These are phyloP conservation scores for Heliconius ismenius DNA, from an alignment of 2,888 invertebrate species.

Conservation along the genomic window DNA sequence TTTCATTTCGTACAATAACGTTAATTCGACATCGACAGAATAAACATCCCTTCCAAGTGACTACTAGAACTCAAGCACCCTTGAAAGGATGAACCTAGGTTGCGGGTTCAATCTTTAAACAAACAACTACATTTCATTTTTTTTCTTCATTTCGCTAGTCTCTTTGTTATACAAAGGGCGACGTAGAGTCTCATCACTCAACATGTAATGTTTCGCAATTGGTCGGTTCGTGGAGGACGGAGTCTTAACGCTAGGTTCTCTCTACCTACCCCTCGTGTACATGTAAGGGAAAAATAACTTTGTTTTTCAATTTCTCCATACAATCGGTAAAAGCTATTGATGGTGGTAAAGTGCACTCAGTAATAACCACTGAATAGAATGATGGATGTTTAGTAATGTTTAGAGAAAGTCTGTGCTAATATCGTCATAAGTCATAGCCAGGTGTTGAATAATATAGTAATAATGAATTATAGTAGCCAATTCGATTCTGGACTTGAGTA, in stretches of 20 bases:
- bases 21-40: no score
- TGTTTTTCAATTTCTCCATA: neutral
- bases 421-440: constrained; percentile 17
- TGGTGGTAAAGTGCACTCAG: constrained; percentile 7
- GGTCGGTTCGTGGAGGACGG: neutral
- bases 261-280: neutral
- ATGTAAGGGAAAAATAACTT: neutral
- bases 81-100: no score
- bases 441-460: neutral
- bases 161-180: neutral
- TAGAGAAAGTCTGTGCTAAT: constrained; percentile 18
- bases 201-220: neutral
- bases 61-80: no score
- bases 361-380: constrained; percentile 18
- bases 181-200: neutral
- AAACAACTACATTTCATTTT: no score
- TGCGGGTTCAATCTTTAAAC: no score
- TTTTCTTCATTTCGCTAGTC: neutral
- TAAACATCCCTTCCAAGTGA: no score
- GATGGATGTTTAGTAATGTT: constrained; percentile 19
- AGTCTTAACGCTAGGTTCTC: neutral
- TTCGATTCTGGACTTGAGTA: neutral
- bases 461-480: neutral
- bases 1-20: no score
- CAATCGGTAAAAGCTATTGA: neutral